Evolutionary conservation across 2,888 invertebrate species (phyloP).

Genomic region (Oxytorus armatus): DNA sequence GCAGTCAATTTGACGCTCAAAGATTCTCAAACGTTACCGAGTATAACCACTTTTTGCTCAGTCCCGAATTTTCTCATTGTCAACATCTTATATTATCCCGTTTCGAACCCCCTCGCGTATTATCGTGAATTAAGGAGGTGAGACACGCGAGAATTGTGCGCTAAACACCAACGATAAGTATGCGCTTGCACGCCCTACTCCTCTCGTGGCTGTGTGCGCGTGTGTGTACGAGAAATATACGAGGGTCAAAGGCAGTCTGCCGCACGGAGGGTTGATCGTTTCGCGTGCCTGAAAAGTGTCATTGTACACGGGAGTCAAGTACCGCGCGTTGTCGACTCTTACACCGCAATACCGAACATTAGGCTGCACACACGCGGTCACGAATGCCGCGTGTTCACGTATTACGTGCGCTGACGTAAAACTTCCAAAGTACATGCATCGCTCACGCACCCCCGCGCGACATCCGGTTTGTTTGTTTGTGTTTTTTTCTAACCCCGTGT

Average conservation of each 20-base stretch:
- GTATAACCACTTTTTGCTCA: no score
- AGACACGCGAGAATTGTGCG: conserved; percentile 40
- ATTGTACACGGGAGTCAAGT: conserved; percentile 71
- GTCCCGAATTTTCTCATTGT: no score
- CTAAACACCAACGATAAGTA: conserved; percentile 30
- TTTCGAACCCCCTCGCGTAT: no score
- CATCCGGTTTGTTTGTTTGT: conserved; percentile 29
- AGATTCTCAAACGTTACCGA: no score
- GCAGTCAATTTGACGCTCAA: no score
- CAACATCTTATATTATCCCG: no score
- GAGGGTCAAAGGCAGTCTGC: conserved; percentile 72
- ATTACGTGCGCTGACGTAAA: conserved; percentile 55
- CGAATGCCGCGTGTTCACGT: conserved; percentile 43
- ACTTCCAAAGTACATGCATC: conserved; percentile 35
- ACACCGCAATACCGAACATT: conserved; percentile 43
- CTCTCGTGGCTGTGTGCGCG: conserved; percentile 18
- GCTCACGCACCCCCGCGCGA: conserved; percentile 58
- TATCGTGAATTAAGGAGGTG: conserved; percentile 41
- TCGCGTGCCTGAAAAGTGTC: conserved; percentile 75
- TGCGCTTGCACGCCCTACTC: conserved; percentile 4
- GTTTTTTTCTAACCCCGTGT: conserved; percentile 46
- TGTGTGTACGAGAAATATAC: conserved; percentile 8
- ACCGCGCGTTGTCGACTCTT: conserved; percentile 71
- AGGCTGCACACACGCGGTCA: conserved; percentile 32
- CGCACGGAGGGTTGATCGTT: conserved; percentile 68